Evolutionary conservation across 1,140 invertebrate species (phyloP).

Genomic region (Pogonomyrmex barbatus): DNA sequence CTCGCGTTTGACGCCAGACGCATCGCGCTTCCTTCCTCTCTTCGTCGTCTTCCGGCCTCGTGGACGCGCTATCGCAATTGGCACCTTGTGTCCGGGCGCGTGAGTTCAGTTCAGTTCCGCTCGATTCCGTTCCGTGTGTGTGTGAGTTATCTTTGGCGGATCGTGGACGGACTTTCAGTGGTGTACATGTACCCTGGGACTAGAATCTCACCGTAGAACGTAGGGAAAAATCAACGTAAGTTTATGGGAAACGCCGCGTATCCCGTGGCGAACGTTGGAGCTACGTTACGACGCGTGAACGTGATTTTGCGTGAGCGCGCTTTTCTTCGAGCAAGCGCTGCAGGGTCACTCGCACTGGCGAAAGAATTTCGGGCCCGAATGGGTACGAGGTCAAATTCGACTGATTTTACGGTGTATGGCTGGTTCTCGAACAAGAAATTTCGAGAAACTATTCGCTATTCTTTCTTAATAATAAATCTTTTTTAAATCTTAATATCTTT

Average conservation of each 20-base stretch:
- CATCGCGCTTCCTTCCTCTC: not conserved
- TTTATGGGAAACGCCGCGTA: constrained; percentile 26
- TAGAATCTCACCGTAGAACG: constrained; percentile 66
- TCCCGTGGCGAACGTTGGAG: not conserved
- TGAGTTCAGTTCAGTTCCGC: constrained; percentile 31
- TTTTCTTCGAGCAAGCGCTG: constrained; percentile 2
- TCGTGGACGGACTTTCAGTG: constrained; percentile 44
- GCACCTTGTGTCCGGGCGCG: not conserved
- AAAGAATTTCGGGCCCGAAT: not conserved
- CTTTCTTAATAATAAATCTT: not conserved
- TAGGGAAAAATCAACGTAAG: constrained; percentile 76
- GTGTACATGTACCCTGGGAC: constrained; percentile 72
- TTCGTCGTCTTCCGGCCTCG: not conserved
- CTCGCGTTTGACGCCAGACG: not conserved
- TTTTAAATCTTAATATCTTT: not conserved
- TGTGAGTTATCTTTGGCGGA: constrained; percentile 63
- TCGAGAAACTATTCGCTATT: not conserved
- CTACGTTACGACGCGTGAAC: not conserved
- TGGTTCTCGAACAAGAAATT: not conserved
- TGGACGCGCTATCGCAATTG: constrained; percentile 13
- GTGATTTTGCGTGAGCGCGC: constrained; percentile 22
- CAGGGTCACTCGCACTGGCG: not conserved
- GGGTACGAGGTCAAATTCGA: not conserved
- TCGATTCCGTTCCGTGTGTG: constrained; percentile 55
- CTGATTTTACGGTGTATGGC: not conserved